Conservation (phyloP, 2,113 vertebrate genomes). For the Apus apus region DNA sequence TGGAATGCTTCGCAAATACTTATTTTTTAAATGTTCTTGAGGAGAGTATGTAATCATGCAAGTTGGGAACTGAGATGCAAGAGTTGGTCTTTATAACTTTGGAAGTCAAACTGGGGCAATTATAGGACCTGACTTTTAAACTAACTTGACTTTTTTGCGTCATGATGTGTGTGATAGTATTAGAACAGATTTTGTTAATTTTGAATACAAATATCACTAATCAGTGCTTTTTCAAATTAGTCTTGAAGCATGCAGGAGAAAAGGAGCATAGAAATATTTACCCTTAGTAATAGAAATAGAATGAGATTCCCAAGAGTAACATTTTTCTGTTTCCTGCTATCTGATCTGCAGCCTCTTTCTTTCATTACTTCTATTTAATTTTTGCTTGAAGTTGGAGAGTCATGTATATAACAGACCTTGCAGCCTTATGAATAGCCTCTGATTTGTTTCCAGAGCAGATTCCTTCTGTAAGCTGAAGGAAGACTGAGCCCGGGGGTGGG, state of each 20-base stretch:
- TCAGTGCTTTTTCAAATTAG: background rate
- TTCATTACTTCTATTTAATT: background rate
- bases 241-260: background rate
- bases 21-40: background rate
- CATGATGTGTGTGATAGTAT: background rate
- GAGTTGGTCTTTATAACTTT: background rate
- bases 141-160: background rate
- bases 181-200: background rate
- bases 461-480: background rate
- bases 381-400: background rate
- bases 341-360: background rate
- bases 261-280: background rate
- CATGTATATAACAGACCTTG: background rate
- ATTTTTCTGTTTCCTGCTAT: background rate
- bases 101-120: background rate
- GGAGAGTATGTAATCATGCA: background rate
- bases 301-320: background rate
- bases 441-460: slow-evolving; percentile 9
- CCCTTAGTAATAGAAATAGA: background rate
- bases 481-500: background rate
- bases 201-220: background rate
- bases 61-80: background rate
- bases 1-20: background rate
- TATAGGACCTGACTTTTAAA: background rate
- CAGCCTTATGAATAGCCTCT: background rate